phyloP scores from a whole-genome alignment of 2,888 invertebrate species.

The Synanthedon formicaeformis region DNA sequence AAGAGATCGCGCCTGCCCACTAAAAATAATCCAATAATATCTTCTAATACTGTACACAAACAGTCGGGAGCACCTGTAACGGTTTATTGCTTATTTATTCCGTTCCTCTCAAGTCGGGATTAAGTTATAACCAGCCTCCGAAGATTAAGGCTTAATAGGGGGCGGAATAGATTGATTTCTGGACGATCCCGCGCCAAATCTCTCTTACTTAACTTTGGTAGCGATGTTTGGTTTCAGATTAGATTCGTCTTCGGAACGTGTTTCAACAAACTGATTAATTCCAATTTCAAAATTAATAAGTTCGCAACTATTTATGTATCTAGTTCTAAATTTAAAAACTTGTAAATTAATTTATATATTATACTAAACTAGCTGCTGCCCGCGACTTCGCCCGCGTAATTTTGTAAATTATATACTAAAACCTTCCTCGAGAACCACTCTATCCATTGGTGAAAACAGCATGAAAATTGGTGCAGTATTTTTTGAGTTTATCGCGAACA shows the following conservation, averaged over 20 bases:
- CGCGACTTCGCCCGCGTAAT: no score
- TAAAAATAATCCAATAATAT: conserved; percentile 30
- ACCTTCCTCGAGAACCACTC: no score
- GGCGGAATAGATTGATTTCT: conserved; percentile 64
- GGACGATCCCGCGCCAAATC: conserved; percentile 45
- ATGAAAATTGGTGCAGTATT: no score
- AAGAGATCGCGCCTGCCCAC: conserved; percentile 6
- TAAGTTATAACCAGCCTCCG: conserved; percentile 66
- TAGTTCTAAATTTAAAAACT: no score
- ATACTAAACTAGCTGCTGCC: no score
- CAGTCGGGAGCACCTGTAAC: conserved; percentile 43
- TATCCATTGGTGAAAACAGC: no score
- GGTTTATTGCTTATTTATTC: conserved; percentile 68
- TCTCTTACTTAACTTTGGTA: conserved; percentile 40
- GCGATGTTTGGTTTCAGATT: conserved; percentile 28
- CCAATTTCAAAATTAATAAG: no score
- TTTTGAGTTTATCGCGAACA: no score
- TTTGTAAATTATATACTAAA: no score
- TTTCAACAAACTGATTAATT: no score
- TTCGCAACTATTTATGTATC: no score
- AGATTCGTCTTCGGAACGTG: conserved; percentile 3
- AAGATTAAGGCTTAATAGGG: conserved; percentile 67
- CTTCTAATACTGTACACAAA: conserved; percentile 10
- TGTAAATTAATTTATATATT: no score
- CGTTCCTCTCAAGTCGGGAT: conserved; percentile 61